These are phyloP conservation scores for Limnephilus auricula DNA, from an alignment of 2,888 invertebrate species.

Conservation along the genomic window DNA sequence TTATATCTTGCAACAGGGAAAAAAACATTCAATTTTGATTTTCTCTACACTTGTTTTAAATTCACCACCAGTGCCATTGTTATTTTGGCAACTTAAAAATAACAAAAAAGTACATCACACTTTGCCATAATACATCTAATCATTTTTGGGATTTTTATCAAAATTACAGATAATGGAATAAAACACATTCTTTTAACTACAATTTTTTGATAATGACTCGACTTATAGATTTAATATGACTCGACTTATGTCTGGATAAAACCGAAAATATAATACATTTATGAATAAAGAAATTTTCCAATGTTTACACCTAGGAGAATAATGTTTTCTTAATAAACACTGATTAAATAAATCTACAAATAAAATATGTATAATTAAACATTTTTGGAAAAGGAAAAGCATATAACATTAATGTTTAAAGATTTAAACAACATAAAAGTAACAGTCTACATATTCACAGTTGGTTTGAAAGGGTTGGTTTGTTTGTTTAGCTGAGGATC, in stretches of 20 bases:
- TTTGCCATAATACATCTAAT: not conserved
- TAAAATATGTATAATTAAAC: slow-evolving; percentile 31
- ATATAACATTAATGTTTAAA: slow-evolving; percentile 43
- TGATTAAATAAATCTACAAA: slow-evolving; percentile 38
- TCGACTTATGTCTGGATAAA: not conserved
- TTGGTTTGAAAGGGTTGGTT: not conserved
- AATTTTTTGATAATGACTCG: not conserved
- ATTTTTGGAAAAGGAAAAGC: slow-evolving; percentile 40
- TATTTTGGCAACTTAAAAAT: not conserved
- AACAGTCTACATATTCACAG: slow-evolving; percentile 46
- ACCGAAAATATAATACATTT: slow-evolving; percentile 17
- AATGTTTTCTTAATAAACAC: slow-evolving; percentile 32
- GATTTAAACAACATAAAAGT: slow-evolving; percentile 50
- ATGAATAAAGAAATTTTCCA: slow-evolving; percentile 1
- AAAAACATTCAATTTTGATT: not conserved
- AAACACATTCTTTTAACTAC: not conserved
- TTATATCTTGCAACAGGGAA: not conserved
- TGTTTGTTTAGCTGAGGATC: slow-evolving; percentile 78
- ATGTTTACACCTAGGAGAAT: not conserved
- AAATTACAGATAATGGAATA: not conserved
- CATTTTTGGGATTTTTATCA: not conserved
- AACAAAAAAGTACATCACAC: not conserved
- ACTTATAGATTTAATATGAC: not conserved
- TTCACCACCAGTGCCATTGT: not conserved
- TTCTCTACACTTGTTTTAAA: not conserved